phyloP scores from a whole-genome alignment of 2,113 vertebrate species.

The Fulica atra region DNA sequence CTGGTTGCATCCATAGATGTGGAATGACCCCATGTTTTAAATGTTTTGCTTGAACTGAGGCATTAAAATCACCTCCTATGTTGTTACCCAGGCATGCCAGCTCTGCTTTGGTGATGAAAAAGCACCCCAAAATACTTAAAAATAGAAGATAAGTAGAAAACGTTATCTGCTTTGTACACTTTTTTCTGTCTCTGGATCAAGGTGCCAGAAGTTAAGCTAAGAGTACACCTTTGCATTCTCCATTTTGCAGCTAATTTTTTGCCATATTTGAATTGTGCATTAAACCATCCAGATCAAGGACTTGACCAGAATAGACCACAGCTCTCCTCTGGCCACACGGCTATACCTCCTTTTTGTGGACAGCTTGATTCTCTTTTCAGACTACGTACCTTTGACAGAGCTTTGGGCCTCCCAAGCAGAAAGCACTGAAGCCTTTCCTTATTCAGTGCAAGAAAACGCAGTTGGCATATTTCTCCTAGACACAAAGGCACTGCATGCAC shows the following conservation, averaged over 20 bases:
- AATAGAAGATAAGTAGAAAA: too few relatives aligned
- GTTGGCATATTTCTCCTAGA: not conserved
- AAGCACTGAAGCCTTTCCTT: not conserved
- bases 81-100: not conserved
- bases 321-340: not conserved
- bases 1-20: accelerated
- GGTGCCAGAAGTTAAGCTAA: not conserved
- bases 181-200: not conserved
- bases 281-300: not conserved
- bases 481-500: not conserved
- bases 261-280: not conserved
- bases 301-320: not conserved
- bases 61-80: not conserved
- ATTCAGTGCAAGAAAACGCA: not conserved
- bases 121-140: not conserved
- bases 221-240: not conserved
- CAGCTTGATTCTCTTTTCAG: not conserved
- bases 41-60: not conserved
- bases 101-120: not conserved
- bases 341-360: not conserved
- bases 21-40: not conserved
- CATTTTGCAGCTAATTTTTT: not conserved
- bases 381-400: not conserved
- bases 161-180: not conserved
- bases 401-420: not conserved